Base-by-base conservation (phyloP, 2,113 vertebrate species). In the Psilopogon haemacephalus region DNA sequence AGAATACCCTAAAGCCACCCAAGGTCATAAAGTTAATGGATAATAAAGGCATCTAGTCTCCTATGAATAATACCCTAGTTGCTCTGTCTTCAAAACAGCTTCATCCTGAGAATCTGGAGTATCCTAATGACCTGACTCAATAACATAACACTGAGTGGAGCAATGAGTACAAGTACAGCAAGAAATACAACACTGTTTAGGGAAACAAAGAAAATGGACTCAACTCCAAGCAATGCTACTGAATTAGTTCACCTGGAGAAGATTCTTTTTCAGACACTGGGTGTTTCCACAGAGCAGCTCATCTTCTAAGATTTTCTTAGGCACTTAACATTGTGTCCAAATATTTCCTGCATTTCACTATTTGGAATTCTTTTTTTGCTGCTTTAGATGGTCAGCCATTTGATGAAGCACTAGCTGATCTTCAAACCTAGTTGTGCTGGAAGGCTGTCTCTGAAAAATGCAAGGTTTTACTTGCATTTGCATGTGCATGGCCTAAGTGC, bases 1-100 rank as follows among this genome's bases (percentile, higher is more conserved):
- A 93, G 52, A 95, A 94, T 88, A 95, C 27, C 67, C 94, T 70
- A 85, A 94, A 70, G 75, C 33, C 60, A 89, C 32, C 12, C 48
- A 83, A 92, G 92, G 95, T 85, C 93, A 93, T 72, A 35, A 91
- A 91, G 91, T 96, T 95, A 95, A 96, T 87, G 77, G 88, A 78
- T 95, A 95, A 95, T 95, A 86, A 88, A 92, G 52, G 35, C 35
- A 42, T 46, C 32, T 28, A 32, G n/a, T 83, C 35, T 35, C 20
- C 72, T 72, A 32, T 33, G 56, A 87, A 62, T 50, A 64, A 42
- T 24, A 18, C 21, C 46, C 68, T 63, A 59, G 64, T 64, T 86
- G 65, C 60, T 80, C 33, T 64, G 19, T 44, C 56, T 93, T 90
- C 60, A 59, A 55, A n/a, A 38, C 37, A 77, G 48, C 50, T 87